Percentiles rank a stretch among this genome's conserved stretches.
Evolutionary conservation across 92 coral and sea anemone species (phyloP).

Genomic region (Galaxea fascicularis): DNA sequence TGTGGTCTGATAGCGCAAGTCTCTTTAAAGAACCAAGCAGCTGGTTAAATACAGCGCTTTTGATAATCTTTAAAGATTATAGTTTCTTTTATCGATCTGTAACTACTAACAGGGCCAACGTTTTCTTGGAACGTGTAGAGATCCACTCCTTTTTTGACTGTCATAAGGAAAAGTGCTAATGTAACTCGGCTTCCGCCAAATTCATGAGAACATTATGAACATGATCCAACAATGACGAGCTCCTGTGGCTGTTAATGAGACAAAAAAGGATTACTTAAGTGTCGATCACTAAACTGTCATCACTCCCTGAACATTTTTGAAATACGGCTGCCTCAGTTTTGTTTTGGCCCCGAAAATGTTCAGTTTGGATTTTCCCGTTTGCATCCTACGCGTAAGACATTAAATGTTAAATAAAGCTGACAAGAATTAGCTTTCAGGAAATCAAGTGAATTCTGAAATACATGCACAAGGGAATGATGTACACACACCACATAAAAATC

Average conservation of each 20-base stretch:
- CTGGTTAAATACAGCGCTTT: constrained; percentile 46
- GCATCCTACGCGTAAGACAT: background rate
- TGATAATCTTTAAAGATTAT: constrained; percentile 6
- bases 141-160: background rate
- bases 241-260: background rate
- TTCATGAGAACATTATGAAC: background rate
- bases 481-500: background rate
- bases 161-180: background rate
- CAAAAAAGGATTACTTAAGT: constrained; percentile 5
- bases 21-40: constrained; percentile 16
- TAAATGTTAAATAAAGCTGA: background rate
- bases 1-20: background rate
- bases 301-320: background rate
- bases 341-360: background rate
- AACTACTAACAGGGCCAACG: background rate
- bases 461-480: background rate
- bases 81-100: background rate
- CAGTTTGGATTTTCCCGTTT: background rate
- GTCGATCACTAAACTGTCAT: constrained; percentile 26
- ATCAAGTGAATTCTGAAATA: background rate
- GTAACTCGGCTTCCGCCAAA: background rate
- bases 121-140: background rate
- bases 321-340: background rate
- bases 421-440: no score
- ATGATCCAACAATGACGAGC: background rate